Conservation (phyloP, 2,888 invertebrate species). For the Athetis lepigone region DNA sequence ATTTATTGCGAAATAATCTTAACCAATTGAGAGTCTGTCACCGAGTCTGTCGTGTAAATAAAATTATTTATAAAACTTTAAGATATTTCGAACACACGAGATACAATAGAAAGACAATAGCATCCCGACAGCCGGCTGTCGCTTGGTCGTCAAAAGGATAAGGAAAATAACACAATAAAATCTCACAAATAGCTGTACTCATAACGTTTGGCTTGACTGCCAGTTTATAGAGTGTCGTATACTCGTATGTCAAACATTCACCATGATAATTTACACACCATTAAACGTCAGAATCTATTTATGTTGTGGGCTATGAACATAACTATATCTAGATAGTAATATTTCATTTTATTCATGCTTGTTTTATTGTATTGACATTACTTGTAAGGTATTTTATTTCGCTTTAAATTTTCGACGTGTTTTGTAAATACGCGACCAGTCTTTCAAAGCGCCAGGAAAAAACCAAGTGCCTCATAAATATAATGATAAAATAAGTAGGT, state of each 20-base stretch:
- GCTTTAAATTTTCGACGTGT: not conserved
- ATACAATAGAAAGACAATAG: too few relatives aligned
- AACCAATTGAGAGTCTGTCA: not conserved
- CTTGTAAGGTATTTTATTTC: too few relatives aligned
- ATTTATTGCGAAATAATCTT: not conserved
- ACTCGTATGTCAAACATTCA: constrained; percentile 39
- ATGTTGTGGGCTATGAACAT: not conserved
- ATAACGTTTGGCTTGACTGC: constrained; percentile 22
- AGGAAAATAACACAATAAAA: constrained; percentile 25
- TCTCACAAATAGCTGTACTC: constrained; percentile 6
- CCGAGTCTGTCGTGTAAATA: too few relatives aligned
- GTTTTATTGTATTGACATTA: not conserved
- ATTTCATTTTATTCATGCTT: not conserved
- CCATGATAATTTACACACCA: constrained; percentile 39
- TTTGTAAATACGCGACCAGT: constrained; percentile 26
- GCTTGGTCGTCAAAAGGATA: too few relatives aligned
- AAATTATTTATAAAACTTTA: too few relatives aligned
- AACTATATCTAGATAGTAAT: not conserved
- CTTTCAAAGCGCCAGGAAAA: constrained; percentile 10
- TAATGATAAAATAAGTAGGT: constrained; percentile 32
- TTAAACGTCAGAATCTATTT: constrained; percentile 32
- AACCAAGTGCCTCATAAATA: constrained; percentile 14
- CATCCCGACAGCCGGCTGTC: too few relatives aligned
- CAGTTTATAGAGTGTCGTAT: constrained; percentile 13
- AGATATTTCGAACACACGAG: too few relatives aligned